These are phyloP conservation scores for Acanthosepion lycidas DNA, from an alignment of 2,888 invertebrate species.

Conservation along the genomic window DNA sequence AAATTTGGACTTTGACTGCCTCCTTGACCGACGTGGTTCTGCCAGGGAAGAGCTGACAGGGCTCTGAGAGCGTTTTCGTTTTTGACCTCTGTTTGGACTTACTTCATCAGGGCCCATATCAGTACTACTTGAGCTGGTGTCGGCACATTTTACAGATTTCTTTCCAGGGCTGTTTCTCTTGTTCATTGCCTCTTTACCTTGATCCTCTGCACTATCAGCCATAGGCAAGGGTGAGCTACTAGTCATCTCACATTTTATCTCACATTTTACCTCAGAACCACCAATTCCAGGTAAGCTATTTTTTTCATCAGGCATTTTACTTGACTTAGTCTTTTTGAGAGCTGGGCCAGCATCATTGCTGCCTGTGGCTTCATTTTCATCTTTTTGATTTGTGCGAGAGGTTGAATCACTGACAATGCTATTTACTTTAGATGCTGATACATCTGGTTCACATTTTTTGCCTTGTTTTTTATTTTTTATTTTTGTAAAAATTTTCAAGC, in stretches of 20 bases:
- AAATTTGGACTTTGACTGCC: slow-evolving; percentile 42
- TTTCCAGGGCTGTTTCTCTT: neutral
- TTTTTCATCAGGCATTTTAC: neutral
- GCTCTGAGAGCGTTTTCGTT: neutral
- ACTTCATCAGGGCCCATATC: neutral
- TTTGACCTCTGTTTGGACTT: neutral
- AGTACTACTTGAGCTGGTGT: neutral
- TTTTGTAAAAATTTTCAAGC: too few species aligned
- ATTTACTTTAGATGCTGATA: neutral
- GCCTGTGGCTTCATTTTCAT: neutral
- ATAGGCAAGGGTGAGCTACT: neutral
- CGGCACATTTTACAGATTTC: neutral
- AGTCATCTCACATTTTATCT: too few species aligned
- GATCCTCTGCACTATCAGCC: neutral
- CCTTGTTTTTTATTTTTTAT: neutral
- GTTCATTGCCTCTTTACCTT: neutral
- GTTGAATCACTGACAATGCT: neutral
- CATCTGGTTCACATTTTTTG: neutral
- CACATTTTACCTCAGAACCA: neutral
- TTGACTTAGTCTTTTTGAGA: neutral
- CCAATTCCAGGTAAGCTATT: neutral
- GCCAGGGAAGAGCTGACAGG: neutral
- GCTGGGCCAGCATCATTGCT: neutral
- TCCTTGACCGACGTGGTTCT: slow-evolving; percentile 41
- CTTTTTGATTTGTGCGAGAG: neutral